phyloP scores from a whole-genome alignment of 2,888 invertebrate species.

The Pammene aurita region DNA sequence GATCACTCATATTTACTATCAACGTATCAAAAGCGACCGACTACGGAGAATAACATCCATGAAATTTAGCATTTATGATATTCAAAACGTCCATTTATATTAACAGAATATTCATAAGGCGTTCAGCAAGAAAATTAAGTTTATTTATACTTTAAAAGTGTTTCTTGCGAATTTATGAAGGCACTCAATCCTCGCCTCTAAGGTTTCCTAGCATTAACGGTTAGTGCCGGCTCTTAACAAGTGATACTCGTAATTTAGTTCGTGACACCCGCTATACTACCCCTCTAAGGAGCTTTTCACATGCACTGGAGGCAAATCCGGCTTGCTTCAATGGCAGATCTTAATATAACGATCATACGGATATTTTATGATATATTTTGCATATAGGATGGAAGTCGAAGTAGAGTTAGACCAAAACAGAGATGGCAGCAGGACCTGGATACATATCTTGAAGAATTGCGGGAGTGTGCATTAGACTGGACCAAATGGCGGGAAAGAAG shows the following conservation, averaged over 20 bases:
- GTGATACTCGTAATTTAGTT: conserved; percentile 36
- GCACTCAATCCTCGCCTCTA: conserved; percentile 32
- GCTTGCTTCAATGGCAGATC: not conserved
- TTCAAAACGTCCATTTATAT: not conserved
- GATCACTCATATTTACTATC: no score
- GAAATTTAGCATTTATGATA: not conserved
- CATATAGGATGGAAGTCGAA: no score
- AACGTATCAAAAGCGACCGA: no score
- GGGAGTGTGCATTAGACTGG: no score
- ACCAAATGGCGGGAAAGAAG: no score
- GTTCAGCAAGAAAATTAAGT: conserved; percentile 1
- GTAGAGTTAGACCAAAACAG: no score
- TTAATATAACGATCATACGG: not conserved
- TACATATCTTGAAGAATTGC: no score
- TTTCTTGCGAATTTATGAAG: conserved; percentile 31
- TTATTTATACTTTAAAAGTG: conserved; percentile 19
- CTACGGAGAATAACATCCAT: no score
- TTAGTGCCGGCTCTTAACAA: conserved; percentile 29
- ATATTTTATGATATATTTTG: no score
- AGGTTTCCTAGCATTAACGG: conserved; percentile 36
- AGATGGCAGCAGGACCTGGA: no score
- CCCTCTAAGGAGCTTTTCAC: conserved; percentile 9
- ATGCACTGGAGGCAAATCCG: not conserved
- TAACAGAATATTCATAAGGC: not conserved
- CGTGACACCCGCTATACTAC: conserved; percentile 19